phyloP scores from a whole-genome alignment of 2,113 vertebrate species.

The Myotis davidii region DNA sequence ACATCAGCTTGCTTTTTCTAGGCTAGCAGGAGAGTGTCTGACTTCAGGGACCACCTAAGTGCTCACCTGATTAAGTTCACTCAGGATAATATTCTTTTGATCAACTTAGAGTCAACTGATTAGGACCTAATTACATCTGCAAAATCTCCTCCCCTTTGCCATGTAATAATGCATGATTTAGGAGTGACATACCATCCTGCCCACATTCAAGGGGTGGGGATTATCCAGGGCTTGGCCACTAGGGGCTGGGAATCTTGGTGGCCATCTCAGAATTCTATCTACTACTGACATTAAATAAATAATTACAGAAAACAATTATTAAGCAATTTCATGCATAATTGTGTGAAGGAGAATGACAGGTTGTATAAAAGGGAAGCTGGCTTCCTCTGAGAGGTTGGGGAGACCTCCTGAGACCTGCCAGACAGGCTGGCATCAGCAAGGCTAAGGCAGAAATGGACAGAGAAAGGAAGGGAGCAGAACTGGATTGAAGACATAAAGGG shows the following conservation, averaged over 20 bases:
- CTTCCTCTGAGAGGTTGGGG: neutral
- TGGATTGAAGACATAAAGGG: neutral
- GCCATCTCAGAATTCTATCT: neutral
- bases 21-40: neutral
- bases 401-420: neutral
- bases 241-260: neutral
- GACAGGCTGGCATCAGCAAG: neutral
- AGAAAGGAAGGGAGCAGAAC: neutral
- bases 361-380: neutral
- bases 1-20: neutral
- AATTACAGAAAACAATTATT: neutral
- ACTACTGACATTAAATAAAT: neutral
- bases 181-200: fast-evolving
- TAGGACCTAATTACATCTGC: neutral
- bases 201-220: neutral
- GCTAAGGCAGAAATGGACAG: neutral
- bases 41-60: neutral
- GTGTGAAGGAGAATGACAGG: neutral
- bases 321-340: neutral
- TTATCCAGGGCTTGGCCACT: neutral
- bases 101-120: neutral
- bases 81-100: neutral
- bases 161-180: too few species aligned
- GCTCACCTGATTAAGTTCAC: neutral
- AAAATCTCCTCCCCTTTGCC: neutral